phyloP scores from a whole-genome alignment of 2,888 invertebrate genomes.

The Candidula unifasciata region DNA sequence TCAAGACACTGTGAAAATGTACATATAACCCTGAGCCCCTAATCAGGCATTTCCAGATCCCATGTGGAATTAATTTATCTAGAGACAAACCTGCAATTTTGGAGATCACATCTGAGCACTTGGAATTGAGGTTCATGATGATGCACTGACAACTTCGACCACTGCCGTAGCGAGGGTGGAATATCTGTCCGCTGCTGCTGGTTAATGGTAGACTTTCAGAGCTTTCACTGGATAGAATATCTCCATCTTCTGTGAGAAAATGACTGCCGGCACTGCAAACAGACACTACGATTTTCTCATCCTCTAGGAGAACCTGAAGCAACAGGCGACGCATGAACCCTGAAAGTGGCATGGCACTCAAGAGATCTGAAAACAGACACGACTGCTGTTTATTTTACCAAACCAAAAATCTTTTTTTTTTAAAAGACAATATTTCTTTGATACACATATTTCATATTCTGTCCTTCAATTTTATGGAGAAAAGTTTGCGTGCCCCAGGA shows the following conservation, averaged over 20 bases:
- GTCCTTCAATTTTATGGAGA: too few relatives aligned
- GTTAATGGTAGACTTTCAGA: conserved; percentile 41
- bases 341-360: conserved; percentile 80
- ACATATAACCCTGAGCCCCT: not conserved
- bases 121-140: conserved; percentile 86
- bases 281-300: conserved; percentile 88
- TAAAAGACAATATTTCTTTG: too few relatives aligned
- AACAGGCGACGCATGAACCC: conserved; percentile 92
- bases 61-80: not conserved
- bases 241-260: conserved; percentile 31
- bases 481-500: too few relatives aligned
- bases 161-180: conserved; percentile 86
- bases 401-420: not conserved
- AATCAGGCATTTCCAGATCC: not conserved
- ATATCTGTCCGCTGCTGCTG: conserved; percentile 42
- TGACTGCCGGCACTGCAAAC: conserved; percentile 78
- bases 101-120: conserved; percentile 85
- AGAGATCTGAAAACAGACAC: conserved; percentile 45
- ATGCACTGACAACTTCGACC: conserved; percentile 86
- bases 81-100: conserved; percentile 78
- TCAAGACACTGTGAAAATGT: too few relatives aligned
- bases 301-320: conserved; percentile 90
- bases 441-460: too few relatives aligned
- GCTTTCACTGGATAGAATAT: conserved; percentile 11
- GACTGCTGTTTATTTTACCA: not conserved